Evolutionary conservation across 2,797 vertebrate species (phyloP).

Genomic region (Staurois parvus): DNA sequence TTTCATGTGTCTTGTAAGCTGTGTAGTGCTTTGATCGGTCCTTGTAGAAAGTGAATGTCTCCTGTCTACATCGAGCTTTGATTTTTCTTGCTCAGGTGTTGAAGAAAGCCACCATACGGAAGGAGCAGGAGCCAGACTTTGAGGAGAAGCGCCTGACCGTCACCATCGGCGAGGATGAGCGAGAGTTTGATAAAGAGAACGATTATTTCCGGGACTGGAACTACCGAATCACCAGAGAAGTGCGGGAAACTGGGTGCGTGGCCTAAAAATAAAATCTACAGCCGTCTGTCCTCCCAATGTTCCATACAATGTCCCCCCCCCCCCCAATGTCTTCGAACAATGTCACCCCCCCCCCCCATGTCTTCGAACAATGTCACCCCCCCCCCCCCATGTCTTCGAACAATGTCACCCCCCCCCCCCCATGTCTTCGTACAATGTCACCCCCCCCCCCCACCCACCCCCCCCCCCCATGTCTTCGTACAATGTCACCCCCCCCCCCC

Average conservation of each 20-base stretch:
- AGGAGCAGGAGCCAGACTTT: constrained; percentile 98
- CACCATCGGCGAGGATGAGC: constrained; percentile 95
- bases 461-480: no score
- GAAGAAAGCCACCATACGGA: constrained; percentile 97
- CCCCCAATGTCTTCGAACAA: no score
- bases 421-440: no score
- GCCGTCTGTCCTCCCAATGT: no score
- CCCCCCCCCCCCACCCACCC: no score
- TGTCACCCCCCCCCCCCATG: no score
- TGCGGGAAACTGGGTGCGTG: constrained; percentile 87
- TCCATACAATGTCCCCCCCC: not conserved
- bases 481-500: no score
- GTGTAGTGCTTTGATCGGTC: not conserved
- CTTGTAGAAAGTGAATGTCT: no score
- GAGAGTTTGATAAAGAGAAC: constrained; percentile 97
- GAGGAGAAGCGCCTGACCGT: constrained; percentile 98
- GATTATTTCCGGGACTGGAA: constrained; percentile 95
- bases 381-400: no score
- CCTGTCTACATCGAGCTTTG: not conserved
- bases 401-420: no score
- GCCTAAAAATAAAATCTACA: not conserved
- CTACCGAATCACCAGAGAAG: constrained; percentile 90
- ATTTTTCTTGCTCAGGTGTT: constrained; percentile 80
- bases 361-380: no score
- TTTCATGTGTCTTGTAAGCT: not conserved